Base-by-base conservation (phyloP, 2,113 vertebrate genomes). In the Hemichromis elongatus region DNA sequence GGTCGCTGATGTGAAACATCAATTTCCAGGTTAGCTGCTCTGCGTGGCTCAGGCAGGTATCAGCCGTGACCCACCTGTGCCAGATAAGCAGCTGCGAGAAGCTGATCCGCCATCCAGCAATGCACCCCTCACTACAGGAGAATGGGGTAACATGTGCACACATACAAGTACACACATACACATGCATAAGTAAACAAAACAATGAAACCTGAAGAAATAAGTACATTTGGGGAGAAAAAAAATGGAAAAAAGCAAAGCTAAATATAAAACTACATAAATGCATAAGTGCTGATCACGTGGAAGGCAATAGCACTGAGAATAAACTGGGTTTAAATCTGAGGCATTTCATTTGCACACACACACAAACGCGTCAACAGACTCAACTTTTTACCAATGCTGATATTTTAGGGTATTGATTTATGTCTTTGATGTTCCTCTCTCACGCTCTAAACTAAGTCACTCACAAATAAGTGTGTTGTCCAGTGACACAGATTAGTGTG, bases 11-110 rank as follows among this genome's bases (percentile, higher is more conserved):
- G 96, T 96, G 96, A 96, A 96, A 96, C 96, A 95, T 95, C 95
- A 96, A 97, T 96, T 97, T 97, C 96, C 94, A 96, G 96, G 96
- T 96, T 96, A 96, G 95, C 95, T 96, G 96, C 96, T 95, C 95
- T 94, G 95, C 82, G 92, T 93, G 92, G 92, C 95, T 95, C 93
- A 90, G 92, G 94, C 95, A 96, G 95, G 96, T 96, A 97, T 97
- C 96, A 96, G 95, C 94, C 83, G 88, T 94, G 93, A 95, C 96
- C 95, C 96, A 97, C 96, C 96, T 96, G 95, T 88, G 88, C 92
- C 92, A 91, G 96, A 96, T 96, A 96, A 97, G 93, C 95, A 95
- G 96, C 95, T 96, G 96, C 89, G 89, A 91, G 90, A 95, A 86
- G 93, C 94, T 95, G 96, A 96, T 96, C 95, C 91, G 82, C 92